phyloP scores from a whole-genome alignment of 1,140 invertebrate species.

The Aphelenchoides besseyi region DNA sequence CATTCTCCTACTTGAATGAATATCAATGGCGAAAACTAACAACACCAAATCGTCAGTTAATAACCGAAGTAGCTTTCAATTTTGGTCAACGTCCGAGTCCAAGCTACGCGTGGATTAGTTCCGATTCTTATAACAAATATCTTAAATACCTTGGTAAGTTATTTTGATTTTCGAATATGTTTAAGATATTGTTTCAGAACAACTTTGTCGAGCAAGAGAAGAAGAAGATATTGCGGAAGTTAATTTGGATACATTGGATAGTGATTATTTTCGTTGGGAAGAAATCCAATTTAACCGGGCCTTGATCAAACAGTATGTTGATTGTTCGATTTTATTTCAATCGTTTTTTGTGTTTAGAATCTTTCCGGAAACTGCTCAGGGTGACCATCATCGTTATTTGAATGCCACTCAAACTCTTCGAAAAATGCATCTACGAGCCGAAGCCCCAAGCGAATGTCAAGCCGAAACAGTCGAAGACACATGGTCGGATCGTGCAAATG shows the following conservation, averaged over 20 bases:
- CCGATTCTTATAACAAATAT: constrained; percentile 3
- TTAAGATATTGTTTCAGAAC: constrained; percentile 4
- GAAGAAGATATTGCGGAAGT: constrained; percentile 13
- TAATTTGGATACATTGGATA: not conserved
- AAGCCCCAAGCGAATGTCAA: not conserved
- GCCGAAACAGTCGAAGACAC: not conserved
- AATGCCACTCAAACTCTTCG: not conserved
- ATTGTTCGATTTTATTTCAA: not conserved
- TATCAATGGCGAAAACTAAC: not conserved
- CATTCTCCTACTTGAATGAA: too few species aligned
- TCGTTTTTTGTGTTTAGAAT: not conserved
- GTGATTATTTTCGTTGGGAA: constrained; percentile 13
- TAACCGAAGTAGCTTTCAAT: not conserved
- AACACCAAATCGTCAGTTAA: not conserved
- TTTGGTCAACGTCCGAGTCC: not conserved
- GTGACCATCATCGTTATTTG: constrained; percentile 2
- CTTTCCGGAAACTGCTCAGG: constrained; percentile 5
- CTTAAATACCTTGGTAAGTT: not conserved
- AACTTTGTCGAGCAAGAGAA: not conserved
- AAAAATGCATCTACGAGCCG: not conserved
- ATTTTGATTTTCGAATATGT: not conserved
- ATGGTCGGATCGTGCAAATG: not conserved
- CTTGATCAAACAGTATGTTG: not conserved
- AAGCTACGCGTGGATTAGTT: not conserved
- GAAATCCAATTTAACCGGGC: constrained; percentile 12